These are phyloP conservation scores for Chesias legatella DNA, from an alignment of 2,888 invertebrate genomes.

Conservation along the genomic window DNA sequence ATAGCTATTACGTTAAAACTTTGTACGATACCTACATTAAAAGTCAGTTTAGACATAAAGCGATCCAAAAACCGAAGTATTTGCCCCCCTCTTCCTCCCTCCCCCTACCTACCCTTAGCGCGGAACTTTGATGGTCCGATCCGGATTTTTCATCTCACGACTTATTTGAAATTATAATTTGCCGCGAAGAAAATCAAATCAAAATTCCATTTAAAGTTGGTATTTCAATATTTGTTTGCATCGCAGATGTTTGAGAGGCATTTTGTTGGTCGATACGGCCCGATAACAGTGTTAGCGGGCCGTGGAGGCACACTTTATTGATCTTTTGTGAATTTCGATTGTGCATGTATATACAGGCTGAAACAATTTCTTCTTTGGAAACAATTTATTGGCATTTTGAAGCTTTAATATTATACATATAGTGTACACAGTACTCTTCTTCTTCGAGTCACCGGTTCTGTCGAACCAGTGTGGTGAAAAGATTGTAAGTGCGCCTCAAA, in stretches of 20 bases:
- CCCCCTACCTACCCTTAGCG: slow-evolving; percentile 38
- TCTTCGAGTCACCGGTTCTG: too few species aligned
- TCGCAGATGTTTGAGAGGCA: slow-evolving; percentile 51
- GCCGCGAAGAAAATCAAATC: slow-evolving; percentile 74
- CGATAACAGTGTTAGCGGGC: neutral
- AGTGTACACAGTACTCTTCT: too few species aligned
- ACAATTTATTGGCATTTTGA: too few species aligned
- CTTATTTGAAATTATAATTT: slow-evolving; percentile 78
- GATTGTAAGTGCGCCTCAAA: too few species aligned
- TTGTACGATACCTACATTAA: slow-evolving; percentile 59
- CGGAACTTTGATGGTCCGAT: slow-evolving; percentile 72
- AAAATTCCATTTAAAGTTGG: slow-evolving; percentile 77
- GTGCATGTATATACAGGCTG: too few species aligned
- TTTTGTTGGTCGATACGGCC: neutral
- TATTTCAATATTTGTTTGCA: slow-evolving; percentile 72
- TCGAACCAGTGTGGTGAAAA: too few species aligned
- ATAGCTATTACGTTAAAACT: slow-evolving; percentile 54
- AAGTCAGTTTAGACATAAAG: slow-evolving; percentile 65
- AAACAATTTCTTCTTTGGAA: too few species aligned
- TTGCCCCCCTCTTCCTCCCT: slow-evolving; percentile 23
- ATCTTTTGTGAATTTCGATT: too few species aligned
- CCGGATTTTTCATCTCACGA: slow-evolving; percentile 73
- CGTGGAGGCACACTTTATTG: too few species aligned
- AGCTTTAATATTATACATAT: too few species aligned
- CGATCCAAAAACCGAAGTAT: slow-evolving; percentile 45